phyloP scores from a whole-genome alignment of 2,888 invertebrate species.

The Sphaeridia pumilis region DNA sequence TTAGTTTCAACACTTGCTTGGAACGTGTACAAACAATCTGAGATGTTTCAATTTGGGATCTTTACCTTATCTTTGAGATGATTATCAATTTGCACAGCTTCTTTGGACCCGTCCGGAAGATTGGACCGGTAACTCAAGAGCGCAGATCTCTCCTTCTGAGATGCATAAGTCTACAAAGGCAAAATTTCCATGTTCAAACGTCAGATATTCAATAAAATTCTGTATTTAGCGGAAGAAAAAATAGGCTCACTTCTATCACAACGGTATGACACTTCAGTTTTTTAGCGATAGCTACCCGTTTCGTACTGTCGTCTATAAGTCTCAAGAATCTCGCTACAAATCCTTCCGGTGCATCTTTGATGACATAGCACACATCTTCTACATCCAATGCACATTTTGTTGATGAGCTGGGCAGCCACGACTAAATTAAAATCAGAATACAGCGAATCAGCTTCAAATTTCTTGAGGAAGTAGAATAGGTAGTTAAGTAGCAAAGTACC shows the following conservation, averaged over 20 bases:
- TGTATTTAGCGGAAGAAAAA: too few species aligned
- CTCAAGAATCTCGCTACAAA: conserved; percentile 48
- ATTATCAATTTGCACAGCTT: conserved; percentile 61
- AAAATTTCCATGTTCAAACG: background rate
- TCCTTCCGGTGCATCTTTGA: conserved; percentile 41
- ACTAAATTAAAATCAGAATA: too few species aligned
- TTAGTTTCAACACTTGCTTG: too few species aligned
- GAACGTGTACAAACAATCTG: too few species aligned
- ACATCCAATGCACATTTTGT: conserved; percentile 42
- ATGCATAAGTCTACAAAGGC: conserved; percentile 41
- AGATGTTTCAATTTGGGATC: too few species aligned
- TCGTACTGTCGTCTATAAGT: conserved; percentile 47
- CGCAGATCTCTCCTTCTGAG: conserved; percentile 51
- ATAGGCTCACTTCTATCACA: conserved; percentile 48
- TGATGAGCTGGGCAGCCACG: conserved; percentile 43
- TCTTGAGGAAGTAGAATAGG: too few species aligned
- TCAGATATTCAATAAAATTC: too few species aligned
- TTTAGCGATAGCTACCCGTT: conserved; percentile 50
- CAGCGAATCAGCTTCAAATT: too few species aligned
- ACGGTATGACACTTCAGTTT: conserved; percentile 54
- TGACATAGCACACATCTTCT: conserved; percentile 42
- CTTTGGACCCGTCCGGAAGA: conserved; percentile 53
- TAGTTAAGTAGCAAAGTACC: too few species aligned
- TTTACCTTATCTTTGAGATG: conserved; percentile 46
- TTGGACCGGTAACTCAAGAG: conserved; percentile 53